phyloP scores from a whole-genome alignment of 92 coral and sea anemone species.

The Metridium senile region DNA sequence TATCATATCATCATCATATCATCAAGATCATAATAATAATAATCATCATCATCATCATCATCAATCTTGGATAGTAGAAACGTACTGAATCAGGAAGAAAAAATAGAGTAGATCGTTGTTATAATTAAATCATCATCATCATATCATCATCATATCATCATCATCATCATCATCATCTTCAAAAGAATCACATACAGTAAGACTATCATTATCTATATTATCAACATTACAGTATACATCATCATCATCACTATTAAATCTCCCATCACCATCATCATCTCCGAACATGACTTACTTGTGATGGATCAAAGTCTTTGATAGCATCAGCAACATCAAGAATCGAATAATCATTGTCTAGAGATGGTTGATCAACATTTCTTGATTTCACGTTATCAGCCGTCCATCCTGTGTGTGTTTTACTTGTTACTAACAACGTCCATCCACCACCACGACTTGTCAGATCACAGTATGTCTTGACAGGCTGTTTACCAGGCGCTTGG shows the following conservation, averaged over 20 bases:
- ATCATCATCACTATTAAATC: background rate
- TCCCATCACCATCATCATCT: background rate
- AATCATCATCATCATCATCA: no score
- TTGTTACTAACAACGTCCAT: slow-evolving; percentile 48
- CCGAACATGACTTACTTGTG: slow-evolving; percentile 35
- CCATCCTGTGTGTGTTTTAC: slow-evolving; percentile 48
- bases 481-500: slow-evolving; percentile 31
- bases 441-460: slow-evolving; percentile 50
- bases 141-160: background rate
- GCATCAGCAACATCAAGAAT: slow-evolving; percentile 37
- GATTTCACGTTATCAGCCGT: slow-evolving; percentile 34
- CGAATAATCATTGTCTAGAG: slow-evolving; percentile 38
- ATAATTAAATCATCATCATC: background rate
- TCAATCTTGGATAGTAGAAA: slow-evolving; percentile 25
- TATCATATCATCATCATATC: no score
- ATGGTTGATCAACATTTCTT: slow-evolving; percentile 33
- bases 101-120: background rate
- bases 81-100: background rate
- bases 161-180: background rate
- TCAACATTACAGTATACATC: background rate
- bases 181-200: no score
- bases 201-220: background rate
- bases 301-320: slow-evolving; percentile 35
- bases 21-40: no score
- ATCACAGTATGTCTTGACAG: slow-evolving; percentile 46